Percentiles rank a stretch among this genome's conserved stretches.
phyloP scores from a whole-genome alignment of 92 coral and sea anemone genomes.

The Ricordea florida region DNA sequence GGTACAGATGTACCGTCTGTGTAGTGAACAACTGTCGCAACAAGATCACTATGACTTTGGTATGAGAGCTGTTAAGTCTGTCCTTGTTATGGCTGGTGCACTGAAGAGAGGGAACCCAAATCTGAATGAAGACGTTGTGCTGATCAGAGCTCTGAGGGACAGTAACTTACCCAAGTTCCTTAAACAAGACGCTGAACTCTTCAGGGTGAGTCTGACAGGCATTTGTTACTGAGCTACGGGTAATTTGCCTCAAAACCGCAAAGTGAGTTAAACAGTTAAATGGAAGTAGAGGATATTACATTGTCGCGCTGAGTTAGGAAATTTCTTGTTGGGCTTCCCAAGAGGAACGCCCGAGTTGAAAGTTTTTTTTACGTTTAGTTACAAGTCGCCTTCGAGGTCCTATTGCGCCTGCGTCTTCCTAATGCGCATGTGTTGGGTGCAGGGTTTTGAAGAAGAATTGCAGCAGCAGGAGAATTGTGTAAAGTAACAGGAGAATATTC shows the following conservation, averaged over 20 bases:
- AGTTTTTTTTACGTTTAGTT: no score
- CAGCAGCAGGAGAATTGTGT: no score
- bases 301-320: no score
- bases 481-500: no score
- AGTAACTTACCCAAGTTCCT: constrained; percentile 98
- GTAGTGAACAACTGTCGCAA: constrained; percentile 97
- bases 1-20: constrained; percentile 98
- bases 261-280: neutral
- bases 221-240: no score
- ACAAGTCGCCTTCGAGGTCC: no score
- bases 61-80: constrained; percentile 99
- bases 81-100: constrained; percentile 99
- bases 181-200: constrained; percentile 90
- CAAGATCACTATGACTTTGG: constrained; percentile 99
- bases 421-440: neutral
- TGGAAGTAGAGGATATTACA: no score
- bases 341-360: no score
- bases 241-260: no score
- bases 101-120: constrained; percentile 97
- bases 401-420: no score
- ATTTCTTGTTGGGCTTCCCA: no score
- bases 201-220: constrained; percentile 87
- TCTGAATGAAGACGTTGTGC: constrained; percentile 92
- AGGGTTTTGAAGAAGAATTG: no score
- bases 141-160: constrained; percentile 93